Evolutionary conservation across 2,888 invertebrate species (phyloP).

Genomic region (Yponomeuta evonymella): DNA sequence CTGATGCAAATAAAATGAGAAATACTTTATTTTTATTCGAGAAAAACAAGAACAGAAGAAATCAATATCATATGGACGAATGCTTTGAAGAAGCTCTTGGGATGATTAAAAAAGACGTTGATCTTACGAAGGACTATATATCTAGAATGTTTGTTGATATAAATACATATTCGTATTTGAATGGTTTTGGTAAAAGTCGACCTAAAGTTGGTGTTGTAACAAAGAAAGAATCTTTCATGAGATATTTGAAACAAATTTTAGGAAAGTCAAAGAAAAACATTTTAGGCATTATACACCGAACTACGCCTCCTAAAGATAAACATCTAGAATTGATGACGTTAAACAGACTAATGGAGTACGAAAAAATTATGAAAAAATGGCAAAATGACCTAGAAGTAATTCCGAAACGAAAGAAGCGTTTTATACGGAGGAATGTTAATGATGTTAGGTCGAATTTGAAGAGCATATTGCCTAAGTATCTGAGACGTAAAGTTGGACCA

Average conservation of each 20-base stretch:
- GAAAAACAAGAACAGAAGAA: slow-evolving; percentile 27
- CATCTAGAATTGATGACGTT: slow-evolving; percentile 36
- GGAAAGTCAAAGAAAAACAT: slow-evolving; percentile 44
- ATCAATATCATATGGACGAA: neutral
- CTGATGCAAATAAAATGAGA: slow-evolving; percentile 30
- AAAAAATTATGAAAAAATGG: slow-evolving; percentile 47
- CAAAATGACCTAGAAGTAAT: slow-evolving; percentile 39
- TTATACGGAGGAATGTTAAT: slow-evolving; percentile 30
- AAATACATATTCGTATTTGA: neutral
- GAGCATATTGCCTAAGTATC: slow-evolving; percentile 51
- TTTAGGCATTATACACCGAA: slow-evolving; percentile 32
- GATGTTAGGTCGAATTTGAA: slow-evolving; percentile 39
- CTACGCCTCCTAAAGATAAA: slow-evolving; percentile 38
- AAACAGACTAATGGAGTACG: slow-evolving; percentile 37
- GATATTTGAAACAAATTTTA: slow-evolving; percentile 42
- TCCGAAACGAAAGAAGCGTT: slow-evolving; percentile 18
- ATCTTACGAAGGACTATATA: neutral
- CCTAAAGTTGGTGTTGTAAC: slow-evolving; percentile 11
- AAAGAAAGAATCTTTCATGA: slow-evolving; percentile 42
- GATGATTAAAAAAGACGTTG: neutral
- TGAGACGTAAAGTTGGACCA: slow-evolving; percentile 44
- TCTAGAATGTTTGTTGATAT: neutral
- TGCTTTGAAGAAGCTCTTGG: neutral
- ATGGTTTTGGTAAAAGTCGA: slow-evolving; percentile 18
- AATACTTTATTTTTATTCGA: slow-evolving; percentile 27